A percentile compares a stretch with the other conserved stretches of the same genome.
Evolutionary conservation across 2,888 invertebrate species (phyloP).

Genomic region (Tholera decimalis): DNA sequence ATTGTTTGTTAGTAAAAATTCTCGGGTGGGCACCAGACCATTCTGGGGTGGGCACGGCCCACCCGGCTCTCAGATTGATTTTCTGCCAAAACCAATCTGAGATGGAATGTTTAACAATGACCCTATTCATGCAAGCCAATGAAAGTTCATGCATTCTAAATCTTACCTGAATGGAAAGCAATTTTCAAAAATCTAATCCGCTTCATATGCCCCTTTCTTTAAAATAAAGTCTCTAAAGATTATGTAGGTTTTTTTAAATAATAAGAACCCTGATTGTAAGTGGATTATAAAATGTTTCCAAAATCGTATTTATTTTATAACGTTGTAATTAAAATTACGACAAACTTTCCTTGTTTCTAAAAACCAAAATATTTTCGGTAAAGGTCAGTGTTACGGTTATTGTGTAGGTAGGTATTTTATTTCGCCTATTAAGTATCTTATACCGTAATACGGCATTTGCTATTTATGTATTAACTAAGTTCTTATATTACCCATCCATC

Average conservation of each 20-base stretch:
- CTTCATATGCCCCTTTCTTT: slow-evolving; percentile 8
- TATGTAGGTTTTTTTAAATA: slow-evolving; percentile 24
- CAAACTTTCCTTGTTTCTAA: too few species aligned
- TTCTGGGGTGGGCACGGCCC: too few species aligned
- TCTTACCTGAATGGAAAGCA: not conserved
- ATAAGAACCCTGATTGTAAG: slow-evolving; percentile 6
- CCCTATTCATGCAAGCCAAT: slow-evolving; percentile 6
- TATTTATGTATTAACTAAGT: not conserved
- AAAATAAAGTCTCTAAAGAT: slow-evolving; percentile 1
- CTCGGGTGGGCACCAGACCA: too few species aligned
- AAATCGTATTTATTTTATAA: too few species aligned
- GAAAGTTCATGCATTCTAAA: slow-evolving; percentile 18
- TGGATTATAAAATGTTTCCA: too few species aligned
- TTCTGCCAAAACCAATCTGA: slow-evolving; percentile 22
- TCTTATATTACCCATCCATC: slow-evolving; percentile 8
- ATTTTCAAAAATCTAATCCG: slow-evolving; percentile 34
- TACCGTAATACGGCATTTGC: not conserved
- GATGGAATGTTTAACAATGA: slow-evolving; percentile 7
- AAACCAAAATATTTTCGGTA: too few species aligned
- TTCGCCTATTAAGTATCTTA: not conserved
- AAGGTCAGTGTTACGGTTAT: too few species aligned
- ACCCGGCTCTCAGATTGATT: not conserved
- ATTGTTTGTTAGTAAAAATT: too few species aligned
- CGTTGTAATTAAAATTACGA: too few species aligned
- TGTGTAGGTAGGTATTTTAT: too few species aligned